Conservation (phyloP, 2,797 vertebrate species). For the Loriculus beryllinus region DNA sequence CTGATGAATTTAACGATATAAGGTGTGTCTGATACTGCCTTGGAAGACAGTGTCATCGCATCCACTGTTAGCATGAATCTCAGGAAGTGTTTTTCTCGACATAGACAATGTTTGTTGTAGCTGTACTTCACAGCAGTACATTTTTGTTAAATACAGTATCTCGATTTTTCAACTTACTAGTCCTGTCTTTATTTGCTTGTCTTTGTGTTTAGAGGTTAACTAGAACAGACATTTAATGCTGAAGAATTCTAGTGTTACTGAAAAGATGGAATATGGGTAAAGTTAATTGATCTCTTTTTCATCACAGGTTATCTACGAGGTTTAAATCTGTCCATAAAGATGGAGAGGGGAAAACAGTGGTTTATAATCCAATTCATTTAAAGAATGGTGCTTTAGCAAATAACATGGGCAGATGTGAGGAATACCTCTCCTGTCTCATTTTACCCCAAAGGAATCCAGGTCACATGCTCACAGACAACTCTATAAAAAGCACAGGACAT, state of each 20-base stretch:
- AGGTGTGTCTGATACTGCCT: constrained; percentile 18
- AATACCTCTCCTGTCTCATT: neutral
- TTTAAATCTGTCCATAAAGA: neutral
- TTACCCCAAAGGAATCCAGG: neutral
- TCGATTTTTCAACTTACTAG: neutral
- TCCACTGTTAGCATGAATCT: neutral
- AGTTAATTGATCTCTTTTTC: neutral
- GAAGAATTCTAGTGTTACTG: neutral
- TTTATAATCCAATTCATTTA: neutral
- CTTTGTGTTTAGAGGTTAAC: neutral
- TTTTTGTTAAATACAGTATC: neutral
- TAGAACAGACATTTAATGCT: neutral
- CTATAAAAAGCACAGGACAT: neutral
- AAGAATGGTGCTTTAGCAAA: neutral
- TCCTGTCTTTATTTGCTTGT: neutral
- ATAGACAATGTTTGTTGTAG: neutral
- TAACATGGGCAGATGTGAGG: neutral
- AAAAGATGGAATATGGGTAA: neutral
- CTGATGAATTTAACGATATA: neutral
- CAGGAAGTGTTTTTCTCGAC: neutral
- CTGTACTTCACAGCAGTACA: neutral
- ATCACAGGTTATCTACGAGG: neutral
- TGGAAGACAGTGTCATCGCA: neutral
- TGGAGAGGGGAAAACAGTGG: neutral
- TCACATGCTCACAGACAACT: neutral